Base-by-base conservation (phyloP, 2,113 vertebrate genomes). In the Seriola dumerili region DNA sequence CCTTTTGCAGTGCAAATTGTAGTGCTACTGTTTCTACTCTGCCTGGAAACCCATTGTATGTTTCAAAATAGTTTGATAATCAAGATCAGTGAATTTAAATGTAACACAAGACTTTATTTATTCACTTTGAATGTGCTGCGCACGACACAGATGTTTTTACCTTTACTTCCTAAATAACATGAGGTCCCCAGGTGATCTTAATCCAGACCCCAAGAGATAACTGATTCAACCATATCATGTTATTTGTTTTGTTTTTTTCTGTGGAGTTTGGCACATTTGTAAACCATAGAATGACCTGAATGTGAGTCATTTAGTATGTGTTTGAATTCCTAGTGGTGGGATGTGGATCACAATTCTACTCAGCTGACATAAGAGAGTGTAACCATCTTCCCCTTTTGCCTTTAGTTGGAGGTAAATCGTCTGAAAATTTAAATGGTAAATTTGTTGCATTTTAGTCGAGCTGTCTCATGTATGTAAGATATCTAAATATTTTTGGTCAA, bases 351-450 rank as follows among this genome's bases (percentile, higher is more conserved):
- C 81, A 42, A 29, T 72, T 83, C 29, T 59, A 68, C 65, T 75
- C 59, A 72, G 68, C 80, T 71, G 81, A 78, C 46, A 52, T 78
- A 81, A 63, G 75, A 68, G 62, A 88, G 64, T 91, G 55, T 91
- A 61, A 85, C 80, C 80, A 92, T 85, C 70, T 73, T 89, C 70
- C 71, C 59, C 71, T 85, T 85, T 78, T 82, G 73, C 78, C 64
- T 92, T 92, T 92, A 83, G 79, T 92, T 92, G 81, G 69, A 90
- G 76, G 80, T 92, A 87, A 87, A 82, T 84, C 29, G 88, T 91
- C 84, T 96, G 94, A 95, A 95, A 95, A 95, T 95, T 95, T 96
- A 93, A 95, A 96, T 96, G 95, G 96, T 97, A 94, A 96, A 96
- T 96, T 95, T 96, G 94, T 96, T 96, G 93, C 96, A 94, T 96